Base-by-base conservation (phyloP, 2,888 invertebrate genomes). In the Cheilosia variabilis region DNA sequence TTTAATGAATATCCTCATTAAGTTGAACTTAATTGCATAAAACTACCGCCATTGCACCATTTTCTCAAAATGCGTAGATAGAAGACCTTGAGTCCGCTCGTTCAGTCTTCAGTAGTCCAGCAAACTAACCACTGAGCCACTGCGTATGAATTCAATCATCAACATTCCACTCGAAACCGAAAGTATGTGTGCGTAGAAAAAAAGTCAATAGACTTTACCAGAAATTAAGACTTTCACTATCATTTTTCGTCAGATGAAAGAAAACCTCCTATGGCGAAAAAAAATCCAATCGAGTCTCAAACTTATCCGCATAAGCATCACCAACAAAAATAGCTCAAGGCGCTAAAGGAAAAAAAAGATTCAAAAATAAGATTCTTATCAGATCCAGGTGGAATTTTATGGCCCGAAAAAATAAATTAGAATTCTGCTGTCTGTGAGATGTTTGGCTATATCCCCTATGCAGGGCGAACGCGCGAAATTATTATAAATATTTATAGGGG, bases 401-500 rank as follows among this genome's bases (percentile, higher is more conserved):
- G 53, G 31, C 52, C 60, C 19, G 34, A 60, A 65, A 47, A 68
- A 77, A 77, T 68, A 68, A 60, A 77, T 68, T 68, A 68, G 60
- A 68, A 66, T 68, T 77, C 52, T 17, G 24, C 43, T 68, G 27
- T 37, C 37, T 37, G 37, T 4, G 13, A 37, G 53, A 24, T 43
- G 37, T 41, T 31, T 41, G 60, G 2, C 6, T 60, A 34, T 15
- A 43, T 72, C 41, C 55, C 34, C 19, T 34, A 19, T 15, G 31
- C 62, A 63, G n/a, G n/a, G 22, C 41, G 34, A 66, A 53, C 24
- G n/a, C 52, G 45, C 13, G 4, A 55, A 31, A 55, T 55, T 63
- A 47, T 63, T 55, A 73, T 73, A 63, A 55, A 45, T 47, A 63
- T 63, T 63, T 63, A 63, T 63, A 47, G 45, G 55, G n/a, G 22